Base-by-base conservation (phyloP, 2,888 invertebrate species). In the Macrostomum cliftonense region DNA sequence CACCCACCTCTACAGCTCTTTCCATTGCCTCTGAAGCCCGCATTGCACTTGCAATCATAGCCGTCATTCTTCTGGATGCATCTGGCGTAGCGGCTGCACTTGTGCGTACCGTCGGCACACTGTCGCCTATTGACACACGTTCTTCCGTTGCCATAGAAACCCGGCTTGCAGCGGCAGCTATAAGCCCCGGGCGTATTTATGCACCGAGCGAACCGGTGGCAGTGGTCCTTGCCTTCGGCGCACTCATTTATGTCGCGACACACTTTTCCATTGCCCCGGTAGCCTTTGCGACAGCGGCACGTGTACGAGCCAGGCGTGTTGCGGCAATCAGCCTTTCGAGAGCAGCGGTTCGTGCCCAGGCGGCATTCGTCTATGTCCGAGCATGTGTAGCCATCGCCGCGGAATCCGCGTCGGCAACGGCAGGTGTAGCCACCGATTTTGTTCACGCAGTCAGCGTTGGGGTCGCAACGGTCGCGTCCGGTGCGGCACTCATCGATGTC, bases 221-320 rank as follows among this genome's bases (percentile, higher is more conserved):
- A 81, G 58, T 83, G 84, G 36, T 81, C 64, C 58, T 70, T 64
- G 57, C 59, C 58, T 49, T 60, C 75, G 20, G 75, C 70, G 61
- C 86, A 86, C 65, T 85, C 85, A 66, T 86, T 79, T 17, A 84
- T 76, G 65, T 85, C 85, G 75, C 54, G 57, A 56, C 66, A 66
- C 11, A 51, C 44, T 46, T 62, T 63, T 2, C 62, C 61, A 47
- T 67, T 59, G 9, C 49, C 43, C 48, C 57, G 57, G 51, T 63
- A 69, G 11, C 68, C 69, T 11, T 54, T 52, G 14, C 57, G 52
- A 55, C 69, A 69, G 11, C 58, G 56, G 54, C 69, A 69, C 0
- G 58, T 57, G 55, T 63, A 65, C 1, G 63, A 62, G 2, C 67
- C 67, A 7, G 59, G 60, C 40, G 61, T 59, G 61, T 78, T 78